These are phyloP conservation scores for Dynastes hyllus DNA, from an alignment of 2,888 invertebrate genomes.

Conservation along the genomic window DNA sequence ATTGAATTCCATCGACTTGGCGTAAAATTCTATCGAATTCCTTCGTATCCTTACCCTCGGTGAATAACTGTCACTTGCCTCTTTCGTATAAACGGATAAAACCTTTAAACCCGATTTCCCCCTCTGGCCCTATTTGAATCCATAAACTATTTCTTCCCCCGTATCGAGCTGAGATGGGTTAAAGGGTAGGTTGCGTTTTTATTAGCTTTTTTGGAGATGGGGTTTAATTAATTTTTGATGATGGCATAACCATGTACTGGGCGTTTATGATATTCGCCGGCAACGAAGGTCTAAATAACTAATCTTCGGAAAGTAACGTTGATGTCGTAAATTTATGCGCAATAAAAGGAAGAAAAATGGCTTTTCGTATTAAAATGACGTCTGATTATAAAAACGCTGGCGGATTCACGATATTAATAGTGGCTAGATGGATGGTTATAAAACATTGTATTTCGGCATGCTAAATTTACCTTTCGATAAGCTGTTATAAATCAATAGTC, in stretches of 20 bases:
- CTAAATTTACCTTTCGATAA: no score
- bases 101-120: no score
- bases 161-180: background rate
- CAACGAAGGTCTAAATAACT: background rate
- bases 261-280: constrained; percentile 18
- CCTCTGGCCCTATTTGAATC: background rate
- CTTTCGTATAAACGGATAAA: constrained; percentile 16
- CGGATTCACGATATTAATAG: background rate
- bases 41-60: constrained; percentile 19
- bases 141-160: constrained; percentile 10
- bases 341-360: constrained; percentile 34
- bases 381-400: background rate
- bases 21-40: constrained; percentile 32
- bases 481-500: no score
- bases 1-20: constrained; percentile 35
- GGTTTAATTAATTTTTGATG: constrained; percentile 44
- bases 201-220: constrained; percentile 32
- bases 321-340: constrained; percentile 18
- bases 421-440: background rate
- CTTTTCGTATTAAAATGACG: background rate
- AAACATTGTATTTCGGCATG: no score
- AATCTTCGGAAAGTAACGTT: constrained; percentile 11
- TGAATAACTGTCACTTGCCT: constrained; percentile 4
- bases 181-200: constrained; percentile 6
- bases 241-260: constrained; percentile 25